Conservation (phyloP, 2,888 invertebrate genomes). For the Gymnocheta viridis region DNA sequence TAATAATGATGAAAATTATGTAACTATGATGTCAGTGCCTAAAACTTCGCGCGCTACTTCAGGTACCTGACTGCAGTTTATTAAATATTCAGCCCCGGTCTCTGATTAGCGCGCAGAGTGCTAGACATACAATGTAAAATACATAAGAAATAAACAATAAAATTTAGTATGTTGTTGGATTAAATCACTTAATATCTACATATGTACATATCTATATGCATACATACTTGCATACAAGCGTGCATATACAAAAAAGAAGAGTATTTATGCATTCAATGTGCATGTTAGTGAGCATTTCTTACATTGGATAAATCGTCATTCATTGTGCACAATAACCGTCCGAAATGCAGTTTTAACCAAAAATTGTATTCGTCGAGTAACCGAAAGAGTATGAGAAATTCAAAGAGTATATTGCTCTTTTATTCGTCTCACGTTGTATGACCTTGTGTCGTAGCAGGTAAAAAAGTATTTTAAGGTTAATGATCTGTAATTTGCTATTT, state of each 20-base stretch:
- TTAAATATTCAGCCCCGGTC: slow-evolving; percentile 87
- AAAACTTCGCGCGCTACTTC: slow-evolving; percentile 97
- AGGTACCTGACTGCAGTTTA: slow-evolving; percentile 95
- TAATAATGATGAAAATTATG: slow-evolving; percentile 47
- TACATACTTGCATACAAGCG: background rate
- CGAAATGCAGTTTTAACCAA: slow-evolving; percentile 22
- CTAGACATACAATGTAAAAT: slow-evolving; percentile 65
- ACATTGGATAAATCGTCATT: slow-evolving; percentile 9
- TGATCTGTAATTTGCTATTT: slow-evolving; percentile 75
- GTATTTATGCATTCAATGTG: background rate
- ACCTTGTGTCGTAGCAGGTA: slow-evolving; percentile 79
- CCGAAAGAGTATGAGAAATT: slow-evolving; percentile 26
- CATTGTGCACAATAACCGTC: background rate
- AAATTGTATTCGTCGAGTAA: slow-evolving; percentile 13
- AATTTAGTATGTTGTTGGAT: slow-evolving; percentile 32
- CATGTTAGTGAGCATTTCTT: background rate
- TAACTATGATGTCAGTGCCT: slow-evolving; percentile 79
- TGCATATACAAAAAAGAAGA: background rate
- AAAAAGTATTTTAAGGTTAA: slow-evolving; percentile 80
- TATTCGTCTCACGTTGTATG: slow-evolving; percentile 74
- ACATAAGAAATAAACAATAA: slow-evolving; percentile 17
- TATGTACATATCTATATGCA: background rate
- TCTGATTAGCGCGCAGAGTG: slow-evolving; percentile 94
- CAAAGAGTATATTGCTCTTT: slow-evolving; percentile 25
- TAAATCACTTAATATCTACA: slow-evolving; percentile 16